A percentile compares a stretch with the other conserved stretches of the same genome.
These are phyloP conservation scores for Cylindroiulus punctatus DNA, from an alignment of 2,888 invertebrate species.

Conservation along the genomic window DNA sequence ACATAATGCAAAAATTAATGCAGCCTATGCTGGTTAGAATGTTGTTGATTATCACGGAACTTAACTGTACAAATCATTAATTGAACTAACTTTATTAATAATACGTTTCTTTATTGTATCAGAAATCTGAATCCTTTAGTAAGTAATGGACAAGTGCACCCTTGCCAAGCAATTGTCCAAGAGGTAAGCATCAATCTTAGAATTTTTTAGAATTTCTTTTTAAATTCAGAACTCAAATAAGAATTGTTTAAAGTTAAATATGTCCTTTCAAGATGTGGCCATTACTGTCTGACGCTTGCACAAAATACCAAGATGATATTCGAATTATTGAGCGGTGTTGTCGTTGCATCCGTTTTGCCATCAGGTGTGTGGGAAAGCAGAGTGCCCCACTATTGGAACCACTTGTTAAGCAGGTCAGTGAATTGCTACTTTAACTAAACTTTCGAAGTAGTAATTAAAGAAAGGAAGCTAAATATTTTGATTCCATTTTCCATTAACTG, in stretches of 20 bases:
- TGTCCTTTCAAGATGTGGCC: slow-evolving; percentile 80
- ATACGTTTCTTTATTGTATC: not conserved
- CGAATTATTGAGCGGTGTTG: slow-evolving; percentile 93
- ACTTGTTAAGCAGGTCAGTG: slow-evolving; percentile 79
- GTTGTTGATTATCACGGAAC: no score
- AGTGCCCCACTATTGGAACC: slow-evolving; percentile 81
- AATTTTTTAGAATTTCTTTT: not conserved
- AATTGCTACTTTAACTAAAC: not conserved
- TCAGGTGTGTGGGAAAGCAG: slow-evolving; percentile 85
- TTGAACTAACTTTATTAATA: no score
- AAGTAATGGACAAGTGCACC: slow-evolving; percentile 72
- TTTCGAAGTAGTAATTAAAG: no score
- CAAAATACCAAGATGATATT: slow-evolving; percentile 81
- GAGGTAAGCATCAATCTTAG: slow-evolving; percentile 67
- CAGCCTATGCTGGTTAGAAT: no score
- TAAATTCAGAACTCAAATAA: not conserved
- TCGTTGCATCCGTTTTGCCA: slow-evolving; percentile 86
- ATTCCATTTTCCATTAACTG: not conserved
- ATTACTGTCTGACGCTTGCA: slow-evolving; percentile 79
- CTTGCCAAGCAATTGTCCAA: slow-evolving; percentile 71
- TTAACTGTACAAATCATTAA: no score
- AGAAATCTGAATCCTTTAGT: slow-evolving; percentile 64
- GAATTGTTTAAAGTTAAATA: not conserved
- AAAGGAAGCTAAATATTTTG: not conserved
- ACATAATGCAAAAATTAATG: no score